Percentiles rank a stretch among this genome's conserved stretches.
Conservation (phyloP, 1,140 invertebrate species). For the Laodelphax striatellus region DNA sequence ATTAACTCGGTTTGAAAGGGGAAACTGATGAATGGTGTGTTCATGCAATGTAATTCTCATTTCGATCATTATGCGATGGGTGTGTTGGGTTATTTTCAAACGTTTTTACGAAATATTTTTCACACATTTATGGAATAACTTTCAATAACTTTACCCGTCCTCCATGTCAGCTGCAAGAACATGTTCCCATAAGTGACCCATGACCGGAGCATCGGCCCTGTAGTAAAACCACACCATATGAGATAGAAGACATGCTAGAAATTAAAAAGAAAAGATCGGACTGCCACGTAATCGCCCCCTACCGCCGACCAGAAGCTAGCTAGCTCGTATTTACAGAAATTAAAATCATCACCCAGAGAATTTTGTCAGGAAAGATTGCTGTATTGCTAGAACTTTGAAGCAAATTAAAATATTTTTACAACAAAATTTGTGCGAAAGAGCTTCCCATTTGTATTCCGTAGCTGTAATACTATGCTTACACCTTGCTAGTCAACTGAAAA, state of each 20-base stretch:
- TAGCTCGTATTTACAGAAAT: neutral
- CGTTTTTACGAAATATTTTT: no score
- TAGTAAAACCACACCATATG: slow-evolving; percentile 11
- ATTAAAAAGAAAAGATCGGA: neutral
- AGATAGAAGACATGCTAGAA: neutral
- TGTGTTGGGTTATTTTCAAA: no score
- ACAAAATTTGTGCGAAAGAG: no score
- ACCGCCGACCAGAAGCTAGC: neutral
- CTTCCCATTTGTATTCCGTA: no score
- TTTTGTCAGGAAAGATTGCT: no score
- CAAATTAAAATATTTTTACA: no score
- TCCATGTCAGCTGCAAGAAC: slow-evolving; percentile 64
- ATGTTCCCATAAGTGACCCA: slow-evolving; percentile 90
- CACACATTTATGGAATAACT: neutral
- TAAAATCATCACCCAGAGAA: slow-evolving; percentile 1
- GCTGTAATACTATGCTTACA: no score
- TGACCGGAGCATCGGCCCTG: slow-evolving; percentile 93
- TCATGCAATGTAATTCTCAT: no score
- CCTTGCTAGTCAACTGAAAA: no score
- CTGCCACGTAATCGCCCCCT: neutral
- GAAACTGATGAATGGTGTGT: no score
- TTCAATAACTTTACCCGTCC: slow-evolving; percentile 34
- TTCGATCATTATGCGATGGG: no score
- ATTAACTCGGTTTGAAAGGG: neutral
- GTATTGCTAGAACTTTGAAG: no score